Percentiles rank a stretch among this genome's conserved stretches.
These are phyloP conservation scores for Eulemur rubriventer DNA, from an alignment of 2,797 vertebrate species.

Conservation along the genomic window DNA sequence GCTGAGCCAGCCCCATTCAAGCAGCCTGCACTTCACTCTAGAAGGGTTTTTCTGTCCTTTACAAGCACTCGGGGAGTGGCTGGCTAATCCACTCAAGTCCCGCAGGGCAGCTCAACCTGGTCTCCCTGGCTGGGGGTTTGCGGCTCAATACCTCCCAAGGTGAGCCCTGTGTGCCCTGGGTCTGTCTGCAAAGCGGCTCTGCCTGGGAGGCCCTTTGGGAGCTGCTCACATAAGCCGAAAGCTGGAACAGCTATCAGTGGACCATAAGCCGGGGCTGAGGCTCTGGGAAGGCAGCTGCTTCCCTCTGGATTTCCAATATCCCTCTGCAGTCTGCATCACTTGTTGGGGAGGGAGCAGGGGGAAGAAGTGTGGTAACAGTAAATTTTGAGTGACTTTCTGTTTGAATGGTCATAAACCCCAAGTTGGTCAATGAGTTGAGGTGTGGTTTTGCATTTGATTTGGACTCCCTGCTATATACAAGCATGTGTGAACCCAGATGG, in stretches of 20 bases:
- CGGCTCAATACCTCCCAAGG: background rate
- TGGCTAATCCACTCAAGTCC: background rate
- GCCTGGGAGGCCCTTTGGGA: background rate
- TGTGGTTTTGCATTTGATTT: background rate
- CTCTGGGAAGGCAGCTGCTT: background rate
- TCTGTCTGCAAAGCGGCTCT: background rate
- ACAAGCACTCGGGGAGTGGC: background rate
- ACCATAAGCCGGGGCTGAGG: fast-evolving
- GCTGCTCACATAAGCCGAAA: background rate
- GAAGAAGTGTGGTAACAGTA: too few species aligned
- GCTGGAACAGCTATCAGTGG: background rate
- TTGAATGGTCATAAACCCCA: background rate
- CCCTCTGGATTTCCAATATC: background rate
- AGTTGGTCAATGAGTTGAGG: background rate
- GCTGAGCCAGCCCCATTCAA: background rate
- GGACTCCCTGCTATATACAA: background rate
- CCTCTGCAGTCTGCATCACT: background rate
- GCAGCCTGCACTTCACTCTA: background rate
- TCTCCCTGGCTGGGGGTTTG: background rate
- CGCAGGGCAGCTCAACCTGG: background rate
- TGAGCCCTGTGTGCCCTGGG: fast-evolving
- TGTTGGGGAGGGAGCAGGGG: background rate
- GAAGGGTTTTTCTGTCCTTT: background rate
- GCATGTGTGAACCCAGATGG: fast-evolving
- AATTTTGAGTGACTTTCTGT: background rate